Evolutionary conservation across 37 sponge, comb jelly and placozoan species (phyloP), one percentile per base, ranked within the genome.

Genomic region (Theonella swinhoei): DNA sequence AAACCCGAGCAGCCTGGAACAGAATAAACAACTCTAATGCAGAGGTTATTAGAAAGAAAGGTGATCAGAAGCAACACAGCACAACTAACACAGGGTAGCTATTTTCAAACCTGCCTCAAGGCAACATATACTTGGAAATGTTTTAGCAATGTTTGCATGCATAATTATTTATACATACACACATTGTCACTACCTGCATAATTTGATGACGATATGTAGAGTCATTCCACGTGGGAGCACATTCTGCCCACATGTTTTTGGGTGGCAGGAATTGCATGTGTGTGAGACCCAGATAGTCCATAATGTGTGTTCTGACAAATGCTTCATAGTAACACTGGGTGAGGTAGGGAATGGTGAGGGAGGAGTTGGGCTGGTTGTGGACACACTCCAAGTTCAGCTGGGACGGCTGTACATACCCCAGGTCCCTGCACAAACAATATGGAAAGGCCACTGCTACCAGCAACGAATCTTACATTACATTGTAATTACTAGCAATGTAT

Each of bases 251-350:
- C n/a, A 32, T 25, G 23, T 38, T 54, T 4, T 7, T 33, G 30
- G 63, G 63, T 17, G 78, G 78, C 19, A 78, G 78, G 38, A 78
- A 78, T 0, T n/a, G 20, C 24, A 35, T 61, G 25, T 30, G 29
- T 0, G 14, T 31, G 1, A 78, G 64, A 19, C 54, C 54, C 78
- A 78, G 54, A 64, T 78, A 78, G 9, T 32, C 20, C 0, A 32
- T 22, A 0, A 78, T 34, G 58, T 62, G 54, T 64, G 24, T 26
- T 34, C 78, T 62, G 17, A 78, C 64, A 78, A 78, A 78, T 1
- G 78, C 78, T 25, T 78, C 78, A 62, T 78, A 78, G 64, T 64
- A 78, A 38, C 78, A 78, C 78, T 78, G 78, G 38, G 34, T 78
- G 25, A 54, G 58, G 78, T 78, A 78, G 31, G 35, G 35, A 22